phyloP scores from a whole-genome alignment of 2,113 vertebrate species.

The Etheostoma cragini region DNA sequence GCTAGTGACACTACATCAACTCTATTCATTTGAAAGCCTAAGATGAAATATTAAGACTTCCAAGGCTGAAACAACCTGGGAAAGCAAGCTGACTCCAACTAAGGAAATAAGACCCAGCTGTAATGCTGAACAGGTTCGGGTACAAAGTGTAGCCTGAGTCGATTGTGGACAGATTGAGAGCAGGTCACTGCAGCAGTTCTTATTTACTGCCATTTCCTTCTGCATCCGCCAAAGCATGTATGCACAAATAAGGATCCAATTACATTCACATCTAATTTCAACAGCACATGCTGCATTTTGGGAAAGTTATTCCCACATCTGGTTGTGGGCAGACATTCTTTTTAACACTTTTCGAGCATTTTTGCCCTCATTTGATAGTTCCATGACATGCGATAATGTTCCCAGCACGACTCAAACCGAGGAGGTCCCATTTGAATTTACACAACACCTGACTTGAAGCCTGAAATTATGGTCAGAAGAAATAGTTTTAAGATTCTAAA shows the following conservation, averaged over 20 bases:
- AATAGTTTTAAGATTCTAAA: not conserved
- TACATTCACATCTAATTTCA: conserved; percentile 7
- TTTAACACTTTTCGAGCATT: not conserved
- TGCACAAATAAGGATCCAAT: not conserved
- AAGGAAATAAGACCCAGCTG: conserved; percentile 3
- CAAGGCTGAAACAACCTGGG: not conserved
- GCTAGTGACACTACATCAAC: conserved; percentile 41
- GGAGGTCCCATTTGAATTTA: not conserved
- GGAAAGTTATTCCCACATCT: not conserved
- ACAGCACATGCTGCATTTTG: not conserved
- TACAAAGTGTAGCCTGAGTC: conserved; percentile 21
- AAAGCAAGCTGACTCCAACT: not conserved
- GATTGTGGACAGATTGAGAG: conserved; percentile 9
- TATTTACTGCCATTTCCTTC: conserved; percentile 15
- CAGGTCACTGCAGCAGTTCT: conserved; percentile 15
- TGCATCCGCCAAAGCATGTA: not conserved
- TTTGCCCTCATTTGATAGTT: not conserved
- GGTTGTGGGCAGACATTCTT: not conserved
- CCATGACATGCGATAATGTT: not conserved
- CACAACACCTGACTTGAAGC: not conserved
- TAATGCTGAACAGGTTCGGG: conserved; percentile 18
- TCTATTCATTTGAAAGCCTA: conserved; percentile 42
- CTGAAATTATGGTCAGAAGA: not conserved
- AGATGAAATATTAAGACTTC: conserved; percentile 31
- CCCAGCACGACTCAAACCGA: not conserved